These are phyloP conservation scores for Charaxes varanes DNA, from an alignment of 1,140 invertebrate genomes.

Conservation along the genomic window DNA sequence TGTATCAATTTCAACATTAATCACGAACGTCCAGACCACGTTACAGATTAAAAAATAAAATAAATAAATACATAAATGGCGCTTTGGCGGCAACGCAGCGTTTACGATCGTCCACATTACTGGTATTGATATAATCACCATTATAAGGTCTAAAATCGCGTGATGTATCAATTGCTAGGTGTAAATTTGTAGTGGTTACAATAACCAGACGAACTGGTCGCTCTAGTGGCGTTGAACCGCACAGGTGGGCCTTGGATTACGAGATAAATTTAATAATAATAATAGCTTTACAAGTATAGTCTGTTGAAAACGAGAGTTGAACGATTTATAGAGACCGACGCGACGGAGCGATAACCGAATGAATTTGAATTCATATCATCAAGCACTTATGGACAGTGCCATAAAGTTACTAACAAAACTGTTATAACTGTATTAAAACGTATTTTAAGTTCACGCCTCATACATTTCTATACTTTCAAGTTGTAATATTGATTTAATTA, in stretches of 20 bases:
- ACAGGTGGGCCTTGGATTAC: slow-evolving; percentile 66
- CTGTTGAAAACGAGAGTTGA: slow-evolving; percentile 1
- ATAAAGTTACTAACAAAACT: too few relatives aligned
- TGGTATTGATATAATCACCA: slow-evolving; percentile 21
- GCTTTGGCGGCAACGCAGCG: slow-evolving; percentile 40
- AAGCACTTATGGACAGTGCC: too few relatives aligned
- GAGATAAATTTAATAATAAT: slow-evolving; percentile 67
- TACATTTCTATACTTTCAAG: too few relatives aligned
- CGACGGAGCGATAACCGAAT: not conserved
- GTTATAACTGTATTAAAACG: too few relatives aligned
- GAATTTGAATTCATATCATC: not conserved
- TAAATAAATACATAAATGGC: slow-evolving; percentile 54
- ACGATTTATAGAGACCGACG: not conserved
- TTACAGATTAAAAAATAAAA: slow-evolving; percentile 59
- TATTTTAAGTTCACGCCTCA: too few relatives aligned
- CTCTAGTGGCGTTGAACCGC: slow-evolving; percentile 66
- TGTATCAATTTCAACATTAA: too few relatives aligned
- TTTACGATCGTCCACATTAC: slow-evolving; percentile 17
- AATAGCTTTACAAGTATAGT: slow-evolving; percentile 37
- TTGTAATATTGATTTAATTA: too few relatives aligned
- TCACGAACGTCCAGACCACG: slow-evolving; percentile 43
- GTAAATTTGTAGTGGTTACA: slow-evolving; percentile 51
- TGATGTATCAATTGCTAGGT: slow-evolving; percentile 38
- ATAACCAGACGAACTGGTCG: slow-evolving; percentile 63
- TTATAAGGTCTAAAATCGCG: slow-evolving; percentile 44